These are phyloP conservation scores for Heteromyza rotundicornis DNA, from an alignment of 2,888 invertebrate species.

Conservation along the genomic window DNA sequence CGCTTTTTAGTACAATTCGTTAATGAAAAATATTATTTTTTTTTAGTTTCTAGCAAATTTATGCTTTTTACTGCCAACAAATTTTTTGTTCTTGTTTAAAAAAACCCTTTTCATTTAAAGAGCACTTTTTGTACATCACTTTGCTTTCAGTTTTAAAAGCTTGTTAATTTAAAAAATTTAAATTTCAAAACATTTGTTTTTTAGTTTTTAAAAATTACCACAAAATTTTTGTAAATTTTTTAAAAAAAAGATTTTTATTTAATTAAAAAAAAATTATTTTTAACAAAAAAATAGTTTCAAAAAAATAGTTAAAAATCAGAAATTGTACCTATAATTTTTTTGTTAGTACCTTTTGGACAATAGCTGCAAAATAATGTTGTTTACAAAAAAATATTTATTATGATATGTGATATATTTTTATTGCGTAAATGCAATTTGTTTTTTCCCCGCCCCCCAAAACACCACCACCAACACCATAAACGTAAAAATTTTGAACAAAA, in stretches of 20 bases:
- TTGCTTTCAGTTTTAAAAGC: background rate
- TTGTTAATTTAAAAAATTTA: no score
- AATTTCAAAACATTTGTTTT: background rate
- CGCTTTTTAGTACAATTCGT: background rate
- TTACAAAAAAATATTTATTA: slow-evolving; percentile 23
- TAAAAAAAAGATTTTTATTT: background rate
- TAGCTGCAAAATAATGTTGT: slow-evolving; percentile 11
- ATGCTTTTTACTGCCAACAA: background rate
- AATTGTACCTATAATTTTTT: slow-evolving; percentile 16
- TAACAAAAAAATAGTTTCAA: no score
- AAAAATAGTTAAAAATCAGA: no score
- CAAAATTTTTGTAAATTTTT: no score
- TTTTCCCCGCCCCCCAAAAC: slow-evolving; percentile 41
- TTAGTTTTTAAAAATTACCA: no score
- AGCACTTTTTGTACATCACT: background rate
- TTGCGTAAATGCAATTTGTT: slow-evolving; percentile 64
- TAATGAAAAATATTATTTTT: background rate
- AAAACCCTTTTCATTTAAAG: background rate
- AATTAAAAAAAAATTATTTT: slow-evolving; percentile 8
- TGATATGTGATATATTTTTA: slow-evolving; percentile 47
- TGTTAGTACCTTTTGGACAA: slow-evolving; percentile 16
- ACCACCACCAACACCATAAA: slow-evolving; percentile 27
- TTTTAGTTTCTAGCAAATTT: background rate
- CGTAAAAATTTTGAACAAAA: slow-evolving; percentile 26
- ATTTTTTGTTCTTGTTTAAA: background rate